These are phyloP conservation scores for Dromiciops gliroides DNA, from an alignment of 2,113 vertebrate genomes.

Conservation along the genomic window DNA sequence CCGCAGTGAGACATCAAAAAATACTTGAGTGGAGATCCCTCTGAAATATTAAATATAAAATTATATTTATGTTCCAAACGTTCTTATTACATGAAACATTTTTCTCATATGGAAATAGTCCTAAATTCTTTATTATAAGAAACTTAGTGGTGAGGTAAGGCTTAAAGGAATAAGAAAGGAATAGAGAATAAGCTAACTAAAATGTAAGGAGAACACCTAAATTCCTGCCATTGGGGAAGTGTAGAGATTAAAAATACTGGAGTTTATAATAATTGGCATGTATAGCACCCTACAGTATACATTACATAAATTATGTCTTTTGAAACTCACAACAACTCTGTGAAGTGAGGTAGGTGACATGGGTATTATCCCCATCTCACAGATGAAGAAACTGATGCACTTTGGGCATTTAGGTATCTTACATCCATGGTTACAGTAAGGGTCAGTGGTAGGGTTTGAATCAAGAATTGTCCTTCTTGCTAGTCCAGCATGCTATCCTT, in stretches of 20 bases:
- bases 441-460: background rate
- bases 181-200: background rate
- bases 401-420: background rate
- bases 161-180: background rate
- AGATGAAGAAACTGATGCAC: background rate
- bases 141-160: background rate
- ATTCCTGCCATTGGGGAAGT: background rate
- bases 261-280: background rate
- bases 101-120: too few species aligned
- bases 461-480: background rate
- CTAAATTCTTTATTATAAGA: background rate
- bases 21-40: too few species aligned
- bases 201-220: background rate
- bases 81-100: too few species aligned
- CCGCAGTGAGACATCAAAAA: too few species aligned
- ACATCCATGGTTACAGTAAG: background rate
- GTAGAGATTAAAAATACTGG: background rate
- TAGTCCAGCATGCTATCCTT: background rate
- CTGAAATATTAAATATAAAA: too few species aligned
- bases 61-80: too few species aligned
- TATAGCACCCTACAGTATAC: background rate
- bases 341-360: background rate
- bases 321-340: background rate
- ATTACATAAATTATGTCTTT: background rate
- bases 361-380: background rate